Evolutionary conservation across 2,113 vertebrate species (phyloP).

Genomic region (Poeciliopsis turrubarensis): DNA sequence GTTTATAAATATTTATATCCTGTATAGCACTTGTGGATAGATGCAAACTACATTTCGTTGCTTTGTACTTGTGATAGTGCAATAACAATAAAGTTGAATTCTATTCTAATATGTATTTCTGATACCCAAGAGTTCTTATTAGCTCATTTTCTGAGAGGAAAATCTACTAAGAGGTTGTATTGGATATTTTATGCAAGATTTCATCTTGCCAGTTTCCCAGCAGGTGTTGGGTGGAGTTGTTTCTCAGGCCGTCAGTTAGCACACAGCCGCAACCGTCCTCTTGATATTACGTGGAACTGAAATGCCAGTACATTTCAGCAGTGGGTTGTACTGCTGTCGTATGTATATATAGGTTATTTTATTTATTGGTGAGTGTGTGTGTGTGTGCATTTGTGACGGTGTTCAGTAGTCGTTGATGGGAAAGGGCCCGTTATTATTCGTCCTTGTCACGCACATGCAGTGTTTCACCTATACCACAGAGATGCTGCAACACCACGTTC

Average conservation of each 20-base stretch:
- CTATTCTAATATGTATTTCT: not conserved
- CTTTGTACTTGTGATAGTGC: too few species aligned
- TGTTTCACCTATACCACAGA: not conserved
- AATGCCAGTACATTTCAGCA: slow-evolving; percentile 23
- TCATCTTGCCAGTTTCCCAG: slow-evolving; percentile 20
- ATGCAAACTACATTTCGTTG: too few species aligned
- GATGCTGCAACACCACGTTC: not conserved
- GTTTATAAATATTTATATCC: too few species aligned
- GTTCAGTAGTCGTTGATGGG: slow-evolving; percentile 19
- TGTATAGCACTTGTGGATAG: too few species aligned
- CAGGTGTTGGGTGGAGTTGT: slow-evolving; percentile 64
- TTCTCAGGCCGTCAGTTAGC: slow-evolving; percentile 52
- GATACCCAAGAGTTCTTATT: slow-evolving; percentile 8
- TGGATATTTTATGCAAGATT: slow-evolving; percentile 3
- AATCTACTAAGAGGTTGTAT: not conserved
- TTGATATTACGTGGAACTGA: slow-evolving; percentile 73
- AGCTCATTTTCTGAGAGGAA: slow-evolving; percentile 1
- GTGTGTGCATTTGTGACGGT: slow-evolving; percentile 7
- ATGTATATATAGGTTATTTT: not conserved
- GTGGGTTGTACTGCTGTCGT: not conserved
- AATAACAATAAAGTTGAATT: too few species aligned
- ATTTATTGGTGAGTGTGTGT: not conserved
- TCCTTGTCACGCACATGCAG: slow-evolving; percentile 25
- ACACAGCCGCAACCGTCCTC: slow-evolving; percentile 61
- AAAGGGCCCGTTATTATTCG: slow-evolving; percentile 4